Base-by-base conservation (phyloP, 2,113 vertebrate genomes). In the Zosterops japonicus region DNA sequence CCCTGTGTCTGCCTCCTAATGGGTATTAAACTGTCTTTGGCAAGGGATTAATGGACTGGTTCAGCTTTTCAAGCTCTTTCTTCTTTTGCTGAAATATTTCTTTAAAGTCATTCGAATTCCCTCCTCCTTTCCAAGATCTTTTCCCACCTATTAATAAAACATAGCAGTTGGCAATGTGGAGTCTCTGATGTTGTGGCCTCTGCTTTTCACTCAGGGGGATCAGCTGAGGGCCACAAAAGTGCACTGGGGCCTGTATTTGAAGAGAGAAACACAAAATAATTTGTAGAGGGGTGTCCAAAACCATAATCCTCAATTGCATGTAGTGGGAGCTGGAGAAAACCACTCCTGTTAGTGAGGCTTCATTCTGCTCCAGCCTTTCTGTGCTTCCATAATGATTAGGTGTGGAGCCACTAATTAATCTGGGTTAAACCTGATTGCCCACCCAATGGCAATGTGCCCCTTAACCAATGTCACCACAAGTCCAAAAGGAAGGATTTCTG, bases 1-100 rank as follows among this genome's bases (percentile, higher is more conserved):
- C n/a, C 68, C 64, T 11, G 12, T 22, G 42, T 79, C 83, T 93
- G 24, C 59, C 55, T 93, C 81, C 18, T 85, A 86, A 88, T 68
- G 72, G 57, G 36, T 79, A 72, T 90, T 93, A 89, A 83, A 83
- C 61, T 89, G 52, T 83, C 90, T 64, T 70, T 84, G 41, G 50
- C 50, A 87, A 79, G 57, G 47, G 55, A 95, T 75, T 90, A 80
- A 93, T 88, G 64, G 17, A 29, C 53, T 83, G 44, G 0, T 88
- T 94, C 21, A 8, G 53, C 83, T 89, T 90, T 69, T 75, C 14
- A 46, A 60, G 24, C 7, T 87, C 67, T 25, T 52, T 39, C 24
- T 78, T 55, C 47, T 64, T 65, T 59, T 78, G 28, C 27, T n/a
- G 56, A 74, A 41, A 14, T 57, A 53, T n/a, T 83, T 88, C 19